These are phyloP conservation scores for Drusus annulatus DNA, from an alignment of 1,140 invertebrate genomes.

Conservation along the genomic window DNA sequence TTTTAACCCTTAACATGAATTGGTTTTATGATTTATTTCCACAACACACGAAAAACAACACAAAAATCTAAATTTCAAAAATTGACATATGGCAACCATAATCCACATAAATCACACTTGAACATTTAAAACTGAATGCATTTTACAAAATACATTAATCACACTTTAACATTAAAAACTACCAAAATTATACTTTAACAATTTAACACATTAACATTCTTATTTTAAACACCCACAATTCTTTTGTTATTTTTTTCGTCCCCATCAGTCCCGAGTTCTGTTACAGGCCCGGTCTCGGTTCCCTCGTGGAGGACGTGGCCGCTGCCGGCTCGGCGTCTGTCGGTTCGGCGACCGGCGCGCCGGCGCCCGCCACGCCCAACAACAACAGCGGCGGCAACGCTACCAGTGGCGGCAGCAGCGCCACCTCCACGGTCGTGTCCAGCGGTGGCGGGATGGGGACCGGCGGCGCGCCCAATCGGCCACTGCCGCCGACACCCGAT, in stretches of 20 bases:
- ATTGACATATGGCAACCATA: too few species aligned
- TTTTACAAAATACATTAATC: too few species aligned
- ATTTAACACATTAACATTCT: too few species aligned
- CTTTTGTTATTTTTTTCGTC: slow-evolving; percentile 49
- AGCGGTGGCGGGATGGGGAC: slow-evolving; percentile 63
- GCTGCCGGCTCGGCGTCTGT: slow-evolving; percentile 68
- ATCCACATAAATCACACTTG: too few species aligned
- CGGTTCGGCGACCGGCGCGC: slow-evolving; percentile 84
- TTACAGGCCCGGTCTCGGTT: slow-evolving; percentile 84
- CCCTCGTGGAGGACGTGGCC: slow-evolving; percentile 70
- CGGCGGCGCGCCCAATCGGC: slow-evolving; percentile 89
- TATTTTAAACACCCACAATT: too few species aligned
- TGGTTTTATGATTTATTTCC: not conserved
- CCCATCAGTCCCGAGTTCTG: slow-evolving; percentile 85
- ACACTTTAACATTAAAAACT: too few species aligned
- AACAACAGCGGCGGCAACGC: slow-evolving; percentile 64
- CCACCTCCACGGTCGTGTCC: slow-evolving; percentile 62
- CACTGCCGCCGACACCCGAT: slow-evolving; percentile 93
- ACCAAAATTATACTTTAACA: too few species aligned
- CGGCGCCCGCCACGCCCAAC: slow-evolving; percentile 75
- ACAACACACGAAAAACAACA: too few species aligned
- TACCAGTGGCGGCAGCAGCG: too few species aligned
- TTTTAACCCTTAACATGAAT: not conserved
- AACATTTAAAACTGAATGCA: too few species aligned
- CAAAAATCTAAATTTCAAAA: too few species aligned